Evolutionary conservation across 2,888 invertebrate species (phyloP).

Genomic region (Noctua pronuba): DNA sequence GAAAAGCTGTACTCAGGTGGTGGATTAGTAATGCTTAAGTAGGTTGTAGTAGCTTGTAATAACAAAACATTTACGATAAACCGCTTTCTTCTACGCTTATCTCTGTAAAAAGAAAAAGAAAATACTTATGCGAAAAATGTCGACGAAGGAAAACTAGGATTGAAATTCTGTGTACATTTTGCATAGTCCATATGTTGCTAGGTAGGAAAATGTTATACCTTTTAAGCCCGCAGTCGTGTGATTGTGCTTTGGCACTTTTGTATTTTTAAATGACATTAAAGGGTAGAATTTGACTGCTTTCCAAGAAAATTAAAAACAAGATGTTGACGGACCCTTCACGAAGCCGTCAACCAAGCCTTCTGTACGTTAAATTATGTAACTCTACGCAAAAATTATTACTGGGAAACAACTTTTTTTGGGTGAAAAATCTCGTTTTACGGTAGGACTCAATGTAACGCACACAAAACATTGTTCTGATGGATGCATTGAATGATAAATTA

Average conservation of each 20-base stretch:
- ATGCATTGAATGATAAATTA: background rate
- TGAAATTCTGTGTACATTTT: slow-evolving; percentile 31
- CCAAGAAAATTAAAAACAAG: background rate
- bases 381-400: background rate
- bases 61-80: slow-evolving; percentile 44
- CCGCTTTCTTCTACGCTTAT: slow-evolving; percentile 26
- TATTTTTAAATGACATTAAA: background rate
- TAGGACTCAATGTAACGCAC: background rate
- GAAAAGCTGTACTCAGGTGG: slow-evolving; percentile 41
- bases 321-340: background rate
- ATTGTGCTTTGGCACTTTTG: background rate
- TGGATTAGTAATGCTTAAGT: slow-evolving; percentile 37
- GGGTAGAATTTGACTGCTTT: too few species aligned
- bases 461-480: background rate
- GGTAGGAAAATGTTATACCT: background rate
- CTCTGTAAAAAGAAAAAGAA: slow-evolving; percentile 38
- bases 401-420: background rate
- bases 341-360: background rate
- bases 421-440: background rate
- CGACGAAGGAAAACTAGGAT: slow-evolving; percentile 24
- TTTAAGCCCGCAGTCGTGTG: background rate
- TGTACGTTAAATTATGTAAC: background rate
- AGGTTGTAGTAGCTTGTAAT: slow-evolving; percentile 27
- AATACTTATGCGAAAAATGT: slow-evolving; percentile 33
- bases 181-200: background rate